These are phyloP conservation scores for Serripes groenlandicus DNA, from an alignment of 2,888 invertebrate species.

Conservation along the genomic window DNA sequence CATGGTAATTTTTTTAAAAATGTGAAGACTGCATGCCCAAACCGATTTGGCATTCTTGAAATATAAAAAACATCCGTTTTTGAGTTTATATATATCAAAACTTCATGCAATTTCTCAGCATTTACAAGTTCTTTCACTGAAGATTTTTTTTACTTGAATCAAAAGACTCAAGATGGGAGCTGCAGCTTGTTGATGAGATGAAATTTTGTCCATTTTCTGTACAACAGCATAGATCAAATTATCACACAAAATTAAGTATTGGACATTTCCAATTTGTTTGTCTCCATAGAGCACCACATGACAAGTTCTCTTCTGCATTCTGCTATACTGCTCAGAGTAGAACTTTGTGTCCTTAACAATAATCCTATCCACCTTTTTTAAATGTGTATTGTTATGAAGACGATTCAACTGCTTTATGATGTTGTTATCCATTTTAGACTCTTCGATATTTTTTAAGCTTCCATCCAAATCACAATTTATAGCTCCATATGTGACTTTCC, in stretches of 20 bases:
- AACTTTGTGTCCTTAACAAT: constrained; percentile 19
- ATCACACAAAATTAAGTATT: constrained; percentile 19
- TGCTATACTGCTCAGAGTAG: constrained; percentile 19
- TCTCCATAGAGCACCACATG: constrained; percentile 27
- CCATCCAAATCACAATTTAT: constrained; percentile 26
- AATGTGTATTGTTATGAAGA: constrained; percentile 10
- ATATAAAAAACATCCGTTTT: background rate
- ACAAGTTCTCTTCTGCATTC: constrained; percentile 38
- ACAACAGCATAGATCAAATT: background rate
- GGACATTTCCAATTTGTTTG: constrained; percentile 16
- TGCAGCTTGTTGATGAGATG: background rate
- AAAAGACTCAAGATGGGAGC: background rate
- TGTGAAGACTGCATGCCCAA: constrained; percentile 8
- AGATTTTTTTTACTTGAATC: background rate
- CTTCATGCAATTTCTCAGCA: background rate
- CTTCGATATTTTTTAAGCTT: constrained; percentile 19
- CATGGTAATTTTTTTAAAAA: too few relatives aligned
- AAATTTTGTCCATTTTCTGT: background rate
- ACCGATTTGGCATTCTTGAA: constrained; percentile 4
- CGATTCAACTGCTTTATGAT: constrained; percentile 26
- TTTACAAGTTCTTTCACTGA: background rate
- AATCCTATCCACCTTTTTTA: constrained; percentile 25
- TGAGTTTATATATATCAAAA: background rate
- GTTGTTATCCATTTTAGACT: constrained; percentile 21
- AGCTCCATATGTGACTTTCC: constrained; percentile 5